Percentiles rank a stretch among this genome's conserved stretches.
Conservation (phyloP, 2,113 vertebrate genomes). For the Xerus inauris region DNA sequence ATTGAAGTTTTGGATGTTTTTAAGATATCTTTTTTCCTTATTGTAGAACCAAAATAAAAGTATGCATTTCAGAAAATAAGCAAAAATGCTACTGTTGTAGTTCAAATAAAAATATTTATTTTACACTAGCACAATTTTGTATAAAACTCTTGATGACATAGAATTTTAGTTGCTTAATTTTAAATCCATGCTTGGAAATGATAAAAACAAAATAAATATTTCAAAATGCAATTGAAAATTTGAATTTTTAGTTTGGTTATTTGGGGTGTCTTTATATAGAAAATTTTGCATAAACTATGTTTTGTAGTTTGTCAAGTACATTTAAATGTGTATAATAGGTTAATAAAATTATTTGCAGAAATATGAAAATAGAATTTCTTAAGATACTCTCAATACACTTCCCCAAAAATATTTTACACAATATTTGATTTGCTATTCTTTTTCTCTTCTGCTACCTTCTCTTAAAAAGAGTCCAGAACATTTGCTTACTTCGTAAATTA, state of each 20-base stretch:
- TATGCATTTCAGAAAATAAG: background rate
- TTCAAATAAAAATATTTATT: constrained; percentile 26
- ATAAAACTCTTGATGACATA: background rate
- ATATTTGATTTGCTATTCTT: background rate
- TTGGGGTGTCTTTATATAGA: background rate
- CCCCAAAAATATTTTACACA: background rate
- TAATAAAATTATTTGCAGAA: constrained; percentile 32
- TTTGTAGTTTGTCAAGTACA: background rate
- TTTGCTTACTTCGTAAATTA: constrained; percentile 32
- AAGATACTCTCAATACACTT: background rate
- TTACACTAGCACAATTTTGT: constrained; percentile 14
- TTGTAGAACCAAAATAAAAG: constrained; percentile 22
- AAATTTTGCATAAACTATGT: background rate
- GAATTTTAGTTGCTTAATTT: constrained; percentile 55
- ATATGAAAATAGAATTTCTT: background rate
- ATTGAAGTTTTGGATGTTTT: constrained; percentile 40
- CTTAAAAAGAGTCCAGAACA: background rate
- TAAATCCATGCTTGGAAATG: background rate
- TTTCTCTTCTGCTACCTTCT: background rate
- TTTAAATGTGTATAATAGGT: background rate
- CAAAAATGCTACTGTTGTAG: background rate
- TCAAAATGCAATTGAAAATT: constrained; percentile 31
- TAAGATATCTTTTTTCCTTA: background rate
- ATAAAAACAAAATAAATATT: constrained; percentile 2
- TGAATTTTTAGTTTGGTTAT: constrained; percentile 13